Base-by-base conservation (phyloP, 2,888 invertebrate species). In the Cephus pulcher region DNA sequence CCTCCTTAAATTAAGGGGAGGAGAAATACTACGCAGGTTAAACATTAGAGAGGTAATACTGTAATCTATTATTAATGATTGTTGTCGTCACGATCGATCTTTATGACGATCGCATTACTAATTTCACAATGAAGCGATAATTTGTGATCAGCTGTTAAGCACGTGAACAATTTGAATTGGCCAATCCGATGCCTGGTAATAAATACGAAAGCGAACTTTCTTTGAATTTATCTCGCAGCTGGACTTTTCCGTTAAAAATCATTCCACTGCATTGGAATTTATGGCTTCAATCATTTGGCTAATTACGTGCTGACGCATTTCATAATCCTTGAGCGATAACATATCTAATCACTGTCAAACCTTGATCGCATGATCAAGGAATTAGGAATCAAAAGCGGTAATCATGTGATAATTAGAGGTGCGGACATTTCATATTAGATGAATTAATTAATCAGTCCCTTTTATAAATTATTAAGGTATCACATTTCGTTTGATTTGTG, bases 161-260 rank as follows among this genome's bases (percentile, higher is more conserved):
- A 56, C 56, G 56, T 56, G 56, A 15, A 23, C 56, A 56, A 23
- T 56, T 23, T 56, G 9, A 23, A 23, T 56, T 56, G 9, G 56
- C 56, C 9, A 56, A 56, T 56, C 56, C 56, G 1, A 23, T 23
- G 23, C 56, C 9, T 23, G 56, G 9, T 56, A 56, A 15, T 23
- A 1, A 56, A 23, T 15, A 56, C 56, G 56, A 56, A 56, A 23
- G 56, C 1, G 9, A 56, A 56, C 15, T 23, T 56, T 56, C 56
- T 23, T 56, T 56, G 23, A 15, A 56, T 23, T 71, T 71, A 33
- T 71, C 33, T 71, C 12, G 15, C 15, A 71, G 32, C 30, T 32
- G 33, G 33, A 71, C 9, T 71, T 71, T 71, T 71, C 71, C 71
- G 23, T 71, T 71, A 71, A 71, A 71, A 71, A 71, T 71, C 32